A percentile compares a stretch with the other conserved stretches of the same genome.
Conservation (phyloP, 2,113 vertebrate genomes). For the Sporophila hypoxantha region DNA sequence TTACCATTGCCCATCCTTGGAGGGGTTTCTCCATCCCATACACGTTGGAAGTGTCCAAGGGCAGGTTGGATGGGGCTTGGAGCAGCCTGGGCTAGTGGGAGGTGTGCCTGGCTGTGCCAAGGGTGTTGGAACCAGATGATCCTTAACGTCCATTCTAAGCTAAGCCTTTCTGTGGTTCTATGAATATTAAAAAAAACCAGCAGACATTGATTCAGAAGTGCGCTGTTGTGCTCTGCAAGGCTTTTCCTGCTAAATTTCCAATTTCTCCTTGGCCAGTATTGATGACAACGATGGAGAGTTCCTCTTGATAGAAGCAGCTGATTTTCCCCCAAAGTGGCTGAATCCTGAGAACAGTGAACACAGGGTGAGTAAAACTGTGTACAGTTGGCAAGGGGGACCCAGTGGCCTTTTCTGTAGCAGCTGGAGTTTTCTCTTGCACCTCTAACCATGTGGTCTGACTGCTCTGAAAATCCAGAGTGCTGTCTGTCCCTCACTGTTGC, state of each 20-base stretch:
- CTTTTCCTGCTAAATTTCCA: background rate
- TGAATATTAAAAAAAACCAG: too few species aligned
- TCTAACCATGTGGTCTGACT: too few species aligned
- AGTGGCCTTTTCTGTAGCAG: too few species aligned
- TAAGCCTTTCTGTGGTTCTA: background rate
- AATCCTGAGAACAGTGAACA: slow-evolving; percentile 82
- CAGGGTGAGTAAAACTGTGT: too few species aligned
- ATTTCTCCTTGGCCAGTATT: slow-evolving; percentile 64
- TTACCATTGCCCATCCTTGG: background rate
- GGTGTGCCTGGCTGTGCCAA: background rate
- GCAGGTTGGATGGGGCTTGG: background rate
- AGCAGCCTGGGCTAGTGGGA: background rate
- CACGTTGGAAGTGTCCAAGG: background rate
- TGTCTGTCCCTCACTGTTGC: too few species aligned
- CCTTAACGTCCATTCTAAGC: background rate
- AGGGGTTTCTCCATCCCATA: too few species aligned
- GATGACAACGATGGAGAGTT: slow-evolving; percentile 94
- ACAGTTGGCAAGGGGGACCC: too few species aligned
- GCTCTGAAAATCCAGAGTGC: too few species aligned
- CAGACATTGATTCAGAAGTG: background rate
- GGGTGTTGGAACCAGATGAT: background rate
- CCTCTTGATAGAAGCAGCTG: slow-evolving; percentile 91
- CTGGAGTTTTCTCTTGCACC: too few species aligned
- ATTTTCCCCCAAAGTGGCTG: slow-evolving; percentile 90
- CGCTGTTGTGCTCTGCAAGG: background rate